Base-by-base conservation (phyloP, 1,140 invertebrate genomes). In the Drosophila nasuta region DNA sequence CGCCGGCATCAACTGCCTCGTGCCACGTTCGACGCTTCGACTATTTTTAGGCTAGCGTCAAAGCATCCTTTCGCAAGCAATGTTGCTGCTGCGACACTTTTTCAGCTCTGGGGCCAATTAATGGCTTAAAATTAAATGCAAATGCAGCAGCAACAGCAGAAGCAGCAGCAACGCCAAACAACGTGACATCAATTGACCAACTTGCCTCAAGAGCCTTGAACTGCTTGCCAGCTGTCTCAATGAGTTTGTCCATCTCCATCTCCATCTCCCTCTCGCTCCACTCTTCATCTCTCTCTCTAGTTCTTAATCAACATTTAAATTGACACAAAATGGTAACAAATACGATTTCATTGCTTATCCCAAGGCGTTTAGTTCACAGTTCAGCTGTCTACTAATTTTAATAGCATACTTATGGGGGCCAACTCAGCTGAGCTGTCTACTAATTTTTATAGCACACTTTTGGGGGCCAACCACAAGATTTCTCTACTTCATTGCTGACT, bases 51-150 rank as follows among this genome's bases (percentile, higher is more conserved):
- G 20, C 56, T 57, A 43, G 33, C 28, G 56, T 15, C 45, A 33
- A 33, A 54, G 38, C 62, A 56, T 65, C 38, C 48, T 57, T 54
- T 69, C 41, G 43, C 51, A 35, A 28, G 64, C 64, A 46, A 62
- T 64, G 54, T 30, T 33, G 56, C 46, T 51, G 33, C 58, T 54
- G 38, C 28, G 30, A 15, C 10, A 17, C 15, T 45, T 60, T 48
- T 48, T 35, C 57, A 62, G 65, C 72, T 75, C 57, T 75, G 72
- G 72, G 72, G 66, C 72, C 72, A 75, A 75, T 75, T 75, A 75
- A 75, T 70, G 58, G 52, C 51, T 38, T 62, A 30, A 72, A 70
- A 62, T 75, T 56, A 70, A 70, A 75, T 70, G 71, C 49, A 60
- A 73, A 52, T 52, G 64, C 54, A 59, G 48, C 54, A 57, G 48